These are phyloP conservation scores for Amphimallon solstitiale DNA, from an alignment of 2,888 invertebrate species.

Conservation along the genomic window DNA sequence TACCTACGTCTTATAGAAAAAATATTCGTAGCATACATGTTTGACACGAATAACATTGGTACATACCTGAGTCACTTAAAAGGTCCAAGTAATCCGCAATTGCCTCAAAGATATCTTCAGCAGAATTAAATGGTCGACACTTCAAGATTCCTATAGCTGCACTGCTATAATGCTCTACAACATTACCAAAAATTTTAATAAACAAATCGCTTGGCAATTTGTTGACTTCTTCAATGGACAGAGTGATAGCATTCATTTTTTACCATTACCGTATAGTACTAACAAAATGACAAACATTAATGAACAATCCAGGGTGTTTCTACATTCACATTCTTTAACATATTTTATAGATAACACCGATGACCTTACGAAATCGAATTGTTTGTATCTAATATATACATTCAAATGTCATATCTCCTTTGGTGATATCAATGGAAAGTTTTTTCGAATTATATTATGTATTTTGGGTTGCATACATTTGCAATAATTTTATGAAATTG, in stretches of 20 bases:
- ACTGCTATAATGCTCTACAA: slow-evolving; percentile 70
- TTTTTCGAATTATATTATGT: no score
- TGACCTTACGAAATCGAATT: slow-evolving; percentile 2
- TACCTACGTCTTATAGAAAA: no score
- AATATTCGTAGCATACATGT: no score
- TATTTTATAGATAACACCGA: slow-evolving; percentile 8
- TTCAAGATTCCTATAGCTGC: slow-evolving; percentile 65
- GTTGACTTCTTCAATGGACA: slow-evolving; percentile 67
- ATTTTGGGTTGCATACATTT: neutral
- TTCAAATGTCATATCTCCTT: neutral
- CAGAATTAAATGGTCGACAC: slow-evolving; percentile 66
- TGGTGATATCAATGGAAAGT: no score
- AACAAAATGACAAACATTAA: neutral
- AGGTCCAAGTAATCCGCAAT: slow-evolving; percentile 68
- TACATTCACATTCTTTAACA: neutral
- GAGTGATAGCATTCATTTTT: slow-evolving; percentile 42
- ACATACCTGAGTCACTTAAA: slow-evolving; percentile 53
- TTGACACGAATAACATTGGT: neutral
- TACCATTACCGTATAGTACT: neutral
- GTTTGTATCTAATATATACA: neutral
- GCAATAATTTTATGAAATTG: no score
- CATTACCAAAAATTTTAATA: slow-evolving; percentile 69
- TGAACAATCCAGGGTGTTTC: neutral
- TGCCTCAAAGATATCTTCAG: slow-evolving; percentile 65
- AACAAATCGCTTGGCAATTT: slow-evolving; percentile 66